Conservation (phyloP, 2,113 vertebrate species). For the Tragelaphus imberbis region DNA sequence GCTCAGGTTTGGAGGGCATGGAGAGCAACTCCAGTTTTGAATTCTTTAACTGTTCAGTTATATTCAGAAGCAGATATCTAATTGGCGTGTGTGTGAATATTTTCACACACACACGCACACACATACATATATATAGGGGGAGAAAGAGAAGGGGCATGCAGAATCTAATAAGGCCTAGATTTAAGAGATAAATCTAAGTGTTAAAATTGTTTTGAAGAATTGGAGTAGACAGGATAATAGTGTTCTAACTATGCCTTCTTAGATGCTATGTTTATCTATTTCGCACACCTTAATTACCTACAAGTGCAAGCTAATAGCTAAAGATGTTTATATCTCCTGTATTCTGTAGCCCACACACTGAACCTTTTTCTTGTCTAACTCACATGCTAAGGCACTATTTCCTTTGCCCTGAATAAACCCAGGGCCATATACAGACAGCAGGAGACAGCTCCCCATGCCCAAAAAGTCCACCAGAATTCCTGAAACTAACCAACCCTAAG, state of each 20-base stretch:
- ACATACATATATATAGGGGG: rapidly evolving
- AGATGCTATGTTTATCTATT: background rate
- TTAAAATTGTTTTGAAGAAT: background rate
- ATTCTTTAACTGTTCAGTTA: background rate
- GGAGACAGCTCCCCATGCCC: rapidly evolving
- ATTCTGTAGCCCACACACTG: background rate
- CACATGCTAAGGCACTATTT: background rate
- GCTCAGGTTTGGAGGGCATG: background rate
- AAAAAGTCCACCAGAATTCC: background rate
- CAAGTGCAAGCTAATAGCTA: background rate
- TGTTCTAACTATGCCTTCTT: background rate
- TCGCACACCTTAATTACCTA: background rate
- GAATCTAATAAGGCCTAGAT: background rate
- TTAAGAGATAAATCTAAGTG: background rate
- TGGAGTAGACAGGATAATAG: background rate
- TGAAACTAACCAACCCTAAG: background rate
- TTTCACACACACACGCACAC: rapidly evolving
- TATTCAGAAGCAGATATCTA: background rate
- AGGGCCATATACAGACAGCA: background rate
- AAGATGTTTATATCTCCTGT: background rate
- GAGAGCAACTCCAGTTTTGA: background rate
- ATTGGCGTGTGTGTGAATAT: too few species aligned
- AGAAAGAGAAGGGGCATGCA: background rate
- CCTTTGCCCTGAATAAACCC: background rate
- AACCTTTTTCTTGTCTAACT: background rate